These are phyloP conservation scores for Pachypanchax playfairii DNA, from an alignment of 2,113 vertebrate species.

Conservation along the genomic window DNA sequence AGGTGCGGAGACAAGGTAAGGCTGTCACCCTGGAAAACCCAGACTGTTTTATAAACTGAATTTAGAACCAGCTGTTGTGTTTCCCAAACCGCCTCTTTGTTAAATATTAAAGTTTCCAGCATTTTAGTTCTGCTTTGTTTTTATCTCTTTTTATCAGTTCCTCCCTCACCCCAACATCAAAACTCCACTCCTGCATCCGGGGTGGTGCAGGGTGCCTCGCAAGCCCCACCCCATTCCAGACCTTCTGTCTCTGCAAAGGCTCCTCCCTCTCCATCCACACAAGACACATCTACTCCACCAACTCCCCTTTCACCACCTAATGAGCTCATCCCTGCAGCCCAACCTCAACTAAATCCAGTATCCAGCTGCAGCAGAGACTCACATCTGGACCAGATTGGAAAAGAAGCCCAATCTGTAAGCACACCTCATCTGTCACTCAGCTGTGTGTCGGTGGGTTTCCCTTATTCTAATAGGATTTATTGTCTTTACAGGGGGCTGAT, in stretches of 20 bases:
- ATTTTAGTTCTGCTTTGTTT: conserved; percentile 36
- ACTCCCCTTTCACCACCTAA: conserved; percentile 88
- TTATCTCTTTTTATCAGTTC: too few species aligned
- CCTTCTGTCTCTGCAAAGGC: conserved; percentile 84
- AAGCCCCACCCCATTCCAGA: conserved; percentile 85
- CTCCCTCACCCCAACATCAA: conserved; percentile 81
- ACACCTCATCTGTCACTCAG: neutral
- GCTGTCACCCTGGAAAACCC: neutral
- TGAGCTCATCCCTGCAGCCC: too few species aligned
- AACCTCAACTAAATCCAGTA: conserved; percentile 84
- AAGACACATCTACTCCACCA: conserved; percentile 82
- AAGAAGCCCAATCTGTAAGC: conserved; percentile 91
- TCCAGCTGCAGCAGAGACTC: conserved; percentile 88
- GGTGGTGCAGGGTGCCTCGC: conserved; percentile 85
- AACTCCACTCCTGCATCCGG: conserved; percentile 82
- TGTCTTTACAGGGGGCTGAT: conserved; percentile 86
- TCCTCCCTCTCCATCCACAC: conserved; percentile 78
- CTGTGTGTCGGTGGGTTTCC: neutral
- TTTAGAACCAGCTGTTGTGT: neutral
- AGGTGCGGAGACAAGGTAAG: conserved; percentile 93
- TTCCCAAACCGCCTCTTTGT: too few species aligned
- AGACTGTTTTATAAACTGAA: neutral
- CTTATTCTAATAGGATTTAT: too few species aligned
- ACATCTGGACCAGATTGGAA: conserved; percentile 95
- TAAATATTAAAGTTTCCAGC: too few species aligned